Evolutionary conservation across 1,140 invertebrate genomes (phyloP).

Genomic region (Calycopis cecrops): DNA sequence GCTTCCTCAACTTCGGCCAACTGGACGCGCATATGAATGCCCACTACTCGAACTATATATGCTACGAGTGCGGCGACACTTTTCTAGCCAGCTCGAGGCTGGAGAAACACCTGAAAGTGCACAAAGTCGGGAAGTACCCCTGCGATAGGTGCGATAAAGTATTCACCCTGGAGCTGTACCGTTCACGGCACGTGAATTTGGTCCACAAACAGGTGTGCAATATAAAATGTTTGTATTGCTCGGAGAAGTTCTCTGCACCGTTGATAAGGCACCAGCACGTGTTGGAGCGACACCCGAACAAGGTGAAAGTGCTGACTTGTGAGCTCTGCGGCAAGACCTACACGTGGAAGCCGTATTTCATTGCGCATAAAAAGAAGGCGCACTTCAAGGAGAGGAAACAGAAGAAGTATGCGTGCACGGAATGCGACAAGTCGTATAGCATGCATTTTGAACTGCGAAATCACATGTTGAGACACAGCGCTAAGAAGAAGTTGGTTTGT

Average conservation of each 20-base stretch:
- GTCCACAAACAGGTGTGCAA: slow-evolving; percentile 33
- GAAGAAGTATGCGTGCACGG: slow-evolving; percentile 32
- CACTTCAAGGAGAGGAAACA: slow-evolving; percentile 23
- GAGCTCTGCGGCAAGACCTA: slow-evolving; percentile 46
- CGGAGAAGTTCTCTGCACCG: slow-evolving; percentile 31
- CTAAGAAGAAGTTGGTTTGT: slow-evolving; percentile 31
- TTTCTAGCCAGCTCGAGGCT: slow-evolving; percentile 39
- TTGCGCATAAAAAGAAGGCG: slow-evolving; percentile 38
- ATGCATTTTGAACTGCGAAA: slow-evolving; percentile 33
- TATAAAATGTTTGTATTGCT: slow-evolving; percentile 44
- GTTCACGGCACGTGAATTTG: slow-evolving; percentile 34
- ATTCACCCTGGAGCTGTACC: slow-evolving; percentile 44
- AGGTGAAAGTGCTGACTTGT: slow-evolving; percentile 38
- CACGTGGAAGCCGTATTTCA: slow-evolving; percentile 42
- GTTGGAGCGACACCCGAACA: slow-evolving; percentile 35
- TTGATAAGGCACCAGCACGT: slow-evolving; percentile 39
- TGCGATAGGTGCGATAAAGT: slow-evolving; percentile 46
- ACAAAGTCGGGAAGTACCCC: slow-evolving; percentile 35
- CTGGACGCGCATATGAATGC: slow-evolving; percentile 58
- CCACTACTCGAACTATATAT: slow-evolving; percentile 55
- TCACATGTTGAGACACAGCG: slow-evolving; percentile 33
- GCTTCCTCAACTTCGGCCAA: slow-evolving; percentile 37
- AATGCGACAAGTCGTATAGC: slow-evolving; percentile 34
- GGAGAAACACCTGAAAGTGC: slow-evolving; percentile 44
- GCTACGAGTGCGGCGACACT: slow-evolving; percentile 49